Base-by-base conservation (phyloP, 1,140 invertebrate species). In the Matsumurasca onukii region DNA sequence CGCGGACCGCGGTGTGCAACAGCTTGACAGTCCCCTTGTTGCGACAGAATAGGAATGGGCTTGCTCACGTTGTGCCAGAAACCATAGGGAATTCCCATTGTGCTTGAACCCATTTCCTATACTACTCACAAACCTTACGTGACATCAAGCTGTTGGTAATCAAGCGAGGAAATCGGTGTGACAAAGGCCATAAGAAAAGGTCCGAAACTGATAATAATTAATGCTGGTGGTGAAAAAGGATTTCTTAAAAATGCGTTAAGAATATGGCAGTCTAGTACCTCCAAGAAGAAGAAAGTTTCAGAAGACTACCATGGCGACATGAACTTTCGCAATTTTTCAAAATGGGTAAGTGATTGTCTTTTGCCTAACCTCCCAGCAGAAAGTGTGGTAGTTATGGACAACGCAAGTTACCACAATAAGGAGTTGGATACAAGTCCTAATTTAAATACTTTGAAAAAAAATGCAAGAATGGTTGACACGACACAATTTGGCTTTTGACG, bases 321-420 rank as follows among this genome's bases (percentile, higher is more conserved):
- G 57, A 61, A 61, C 30, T 61, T 29, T 20, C 17, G 3, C 2
- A 61, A 61, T 29, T 61, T 61, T 29, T 27, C 24, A 61, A 61
- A 61, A 20, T 61, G 57, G 25, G 57, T 61, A 3, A n/a, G 12
- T 2, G 24, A 29, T 3, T 12, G 12, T n/a, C 25, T 61, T 3
- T 29, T 31, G 5, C 57, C 57, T 5, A 61, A 61, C 29, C 25
- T 61, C 3, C 25, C 57, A 9, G 24, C 57, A 3, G 3, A 61
- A 25, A 61, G 9, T 27, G 30, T 27, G 12, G 24, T n/a, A 61
- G 29, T 12, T 29, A n/a, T n/a, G n/a, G n/a, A n/a, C n/a, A n/a
- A n/a, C n/a, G n/a, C n/a, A n/a, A n/a, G n/a, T n/a, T n/a, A 61
- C 25, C 57, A 61, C 20, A 31, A 31, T 61, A 61, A 27, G 29